Base-by-base conservation (phyloP, 1,140 invertebrate species). In the Drosophila eugracilis region DNA sequence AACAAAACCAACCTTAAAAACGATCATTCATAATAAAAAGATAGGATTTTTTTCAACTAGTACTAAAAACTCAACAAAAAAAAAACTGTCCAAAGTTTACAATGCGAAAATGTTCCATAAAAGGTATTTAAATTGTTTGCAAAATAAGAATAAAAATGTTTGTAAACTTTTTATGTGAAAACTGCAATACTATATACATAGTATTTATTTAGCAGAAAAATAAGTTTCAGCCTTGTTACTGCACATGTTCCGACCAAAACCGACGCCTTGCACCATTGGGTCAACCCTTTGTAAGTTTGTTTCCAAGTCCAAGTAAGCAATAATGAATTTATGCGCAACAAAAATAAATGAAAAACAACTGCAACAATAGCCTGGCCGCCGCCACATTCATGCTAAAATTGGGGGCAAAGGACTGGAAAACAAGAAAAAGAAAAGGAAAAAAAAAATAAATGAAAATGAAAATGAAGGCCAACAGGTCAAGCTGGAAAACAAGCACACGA, bases 381-480 rank as follows among this genome's bases (percentile, higher is more conserved):
- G 4, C 32, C 42, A 44, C 28, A 12, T 63, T 49, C 65, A 22
- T 57, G 66, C 50, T 53, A 52, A 55, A 75, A 75, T 75, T 54
- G 42, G 42, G 44, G 34, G 28, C 70, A 49, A 48, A 26, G 22
- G 34, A 66, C 28, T 66, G 50, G 39, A 55, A 45, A 78, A 67
- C 14, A 17, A 6, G 12, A 32, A 32, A 32, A 32, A 32, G 1
- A 32, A 26, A 26, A 26, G 5, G 7, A 7, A 15, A 36, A 36
- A 36, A n/a, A 5, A 36, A 12, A 12, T 12, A 12, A 3, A 4
- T 12, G 5, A 12, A 15, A 36, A 15, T n/a, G 5, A 54, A 41
- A 78, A 73, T 73, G 59, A 30, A 54, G 63, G 49, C 47, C 44
- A 63, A 26, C 37, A 62, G 44, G 34, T 52, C 58, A 15, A 47